Conservation (phyloP, 2,113 vertebrate genomes). For the Ameiurus melas region DNA sequence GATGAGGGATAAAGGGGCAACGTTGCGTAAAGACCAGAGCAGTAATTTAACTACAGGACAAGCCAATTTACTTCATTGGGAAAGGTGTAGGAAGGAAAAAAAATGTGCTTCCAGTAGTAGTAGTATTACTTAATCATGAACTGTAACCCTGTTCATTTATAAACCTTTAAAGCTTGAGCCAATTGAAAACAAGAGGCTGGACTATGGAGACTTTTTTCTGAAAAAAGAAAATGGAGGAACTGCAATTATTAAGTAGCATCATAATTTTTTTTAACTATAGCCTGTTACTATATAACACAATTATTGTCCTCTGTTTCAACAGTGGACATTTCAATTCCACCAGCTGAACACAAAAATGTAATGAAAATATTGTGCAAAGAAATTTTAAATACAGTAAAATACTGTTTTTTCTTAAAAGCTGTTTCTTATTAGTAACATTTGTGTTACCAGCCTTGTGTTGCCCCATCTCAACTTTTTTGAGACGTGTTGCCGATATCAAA, state of each 20-base stretch:
- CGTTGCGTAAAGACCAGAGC: background rate
- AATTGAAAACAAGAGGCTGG: background rate
- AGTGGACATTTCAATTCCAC: background rate
- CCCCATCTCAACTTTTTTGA: too few relatives aligned
- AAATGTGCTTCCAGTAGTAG: background rate
- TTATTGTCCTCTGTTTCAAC: background rate
- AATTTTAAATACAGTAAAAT: background rate
- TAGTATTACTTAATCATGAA: background rate
- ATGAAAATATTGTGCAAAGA: background rate
- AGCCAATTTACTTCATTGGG: background rate
- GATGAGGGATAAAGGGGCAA: slow-evolving; percentile 22
- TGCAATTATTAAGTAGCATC: background rate
- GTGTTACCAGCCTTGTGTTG: too few relatives aligned
- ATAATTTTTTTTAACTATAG: background rate
- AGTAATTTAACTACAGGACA: background rate
- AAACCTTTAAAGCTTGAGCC: background rate
- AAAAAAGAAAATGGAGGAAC: background rate
- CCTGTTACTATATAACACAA: background rate
- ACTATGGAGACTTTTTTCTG: background rate
- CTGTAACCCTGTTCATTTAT: background rate
- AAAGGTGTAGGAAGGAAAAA: background rate
- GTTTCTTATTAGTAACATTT: too few relatives aligned
- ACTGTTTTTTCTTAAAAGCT: too few relatives aligned
- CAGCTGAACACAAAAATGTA: background rate
- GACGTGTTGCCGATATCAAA: too few relatives aligned